Base-by-base conservation (phyloP, 1,140 invertebrate genomes). In the Dendrolimus kikuchii region DNA sequence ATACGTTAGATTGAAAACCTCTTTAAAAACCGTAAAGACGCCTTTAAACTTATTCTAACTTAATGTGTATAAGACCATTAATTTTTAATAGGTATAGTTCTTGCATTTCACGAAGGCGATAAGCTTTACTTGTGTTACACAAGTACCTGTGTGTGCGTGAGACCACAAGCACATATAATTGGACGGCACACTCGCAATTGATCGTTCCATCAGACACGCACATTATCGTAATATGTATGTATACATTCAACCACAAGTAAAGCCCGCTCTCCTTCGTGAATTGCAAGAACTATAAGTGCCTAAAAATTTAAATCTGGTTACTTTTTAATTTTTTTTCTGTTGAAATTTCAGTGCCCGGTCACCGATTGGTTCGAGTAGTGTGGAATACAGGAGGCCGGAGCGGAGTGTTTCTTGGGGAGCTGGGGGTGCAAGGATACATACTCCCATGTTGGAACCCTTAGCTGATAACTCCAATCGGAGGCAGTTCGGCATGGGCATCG, bases 401-500 rank as follows among this genome's bases (percentile, higher is more conserved):
- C 72, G 72, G 54, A 77, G 62, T 55, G 86, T 75, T 57, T 86
- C 64, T 48, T 86, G 68, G 86, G 89, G 66, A 82, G 90, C 57
- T 70, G 89, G 65, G 81, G 89, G 63, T 71, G 92, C 72, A 90
- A 87, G 93, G 59, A 95, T 95, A 56, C 91, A 90, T 51, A 89
- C 90, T 45, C 90, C 80, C 57, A 91, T 89, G 68, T 85, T 95
- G 40, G 92, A 95, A 68, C 89, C 91, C 23, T 89, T 93, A 49
- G 90, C 93, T 57, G 94, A 95, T 81, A 95, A 95, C 83, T 94
- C 93, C 43, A 92, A 96, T 74, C 89, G 94, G 60, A 88, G 95
- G 62, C 92, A 93, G 71, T 95, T 94, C 74, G 95, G 95, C 48
- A 94, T 95, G 92, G 95, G 95, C 45, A 90, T 96, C 64, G 90